These are phyloP conservation scores for Eubasilissa regina DNA, from an alignment of 1,140 invertebrate species.

Conservation along the genomic window DNA sequence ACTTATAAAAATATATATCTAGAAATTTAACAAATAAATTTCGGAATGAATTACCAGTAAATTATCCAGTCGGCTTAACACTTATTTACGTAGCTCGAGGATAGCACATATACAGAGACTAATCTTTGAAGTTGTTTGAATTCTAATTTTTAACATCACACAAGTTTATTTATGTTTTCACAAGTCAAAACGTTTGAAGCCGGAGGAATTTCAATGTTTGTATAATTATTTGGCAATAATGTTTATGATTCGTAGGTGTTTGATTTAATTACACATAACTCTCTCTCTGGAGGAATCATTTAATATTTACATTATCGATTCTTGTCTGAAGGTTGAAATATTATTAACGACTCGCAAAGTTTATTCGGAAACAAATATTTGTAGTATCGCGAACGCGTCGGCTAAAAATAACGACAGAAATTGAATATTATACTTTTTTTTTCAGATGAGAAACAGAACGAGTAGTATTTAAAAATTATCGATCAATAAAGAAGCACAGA, in stretches of 20 bases:
- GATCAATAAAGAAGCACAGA: too few relatives aligned
- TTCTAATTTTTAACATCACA: constrained; percentile 1
- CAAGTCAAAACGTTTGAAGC: constrained; percentile 30
- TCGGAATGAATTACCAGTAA: neutral
- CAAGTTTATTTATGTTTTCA: constrained; percentile 28
- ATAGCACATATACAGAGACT: neutral
- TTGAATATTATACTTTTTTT: too few relatives aligned
- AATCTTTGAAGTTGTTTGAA: constrained; percentile 33
- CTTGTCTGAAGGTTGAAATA: constrained; percentile 2
- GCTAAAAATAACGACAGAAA: neutral
- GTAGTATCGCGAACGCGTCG: neutral
- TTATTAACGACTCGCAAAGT: constrained; percentile 9
- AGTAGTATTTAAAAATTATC: too few relatives aligned
- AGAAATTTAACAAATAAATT: too few relatives aligned
- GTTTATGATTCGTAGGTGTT: constrained; percentile 20
- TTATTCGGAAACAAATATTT: constrained; percentile 3
- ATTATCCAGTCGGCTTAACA: neutral
- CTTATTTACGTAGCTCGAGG: neutral
- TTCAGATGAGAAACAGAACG: too few relatives aligned
- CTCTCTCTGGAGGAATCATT: neutral
- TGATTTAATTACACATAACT: constrained; percentile 19
- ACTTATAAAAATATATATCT: too few relatives aligned
- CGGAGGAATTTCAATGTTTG: constrained; percentile 1
- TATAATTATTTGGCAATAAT: constrained; percentile 26
- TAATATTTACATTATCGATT: constrained; percentile 26